A percentile compares a stretch with the other conserved stretches of the same genome.
These are phyloP conservation scores for Hyperopisus bebe DNA, from an alignment of 2,113 vertebrate genomes.

Conservation along the genomic window DNA sequence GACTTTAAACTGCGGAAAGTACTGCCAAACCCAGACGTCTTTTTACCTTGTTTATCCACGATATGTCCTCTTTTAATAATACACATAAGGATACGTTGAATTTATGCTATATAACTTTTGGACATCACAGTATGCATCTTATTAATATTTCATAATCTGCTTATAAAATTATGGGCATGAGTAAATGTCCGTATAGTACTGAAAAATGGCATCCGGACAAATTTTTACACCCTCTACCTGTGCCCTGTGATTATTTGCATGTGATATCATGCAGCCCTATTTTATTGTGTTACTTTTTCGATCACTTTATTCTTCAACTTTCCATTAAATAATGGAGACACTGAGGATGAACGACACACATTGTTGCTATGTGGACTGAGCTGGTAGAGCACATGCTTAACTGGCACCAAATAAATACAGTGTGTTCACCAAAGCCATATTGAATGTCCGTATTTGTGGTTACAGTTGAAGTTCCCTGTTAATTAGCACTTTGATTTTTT, in stretches of 20 bases:
- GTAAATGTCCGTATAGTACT: not conserved
- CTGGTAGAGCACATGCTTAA: not conserved
- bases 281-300: not conserved
- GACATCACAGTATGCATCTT: not conserved
- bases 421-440: not conserved
- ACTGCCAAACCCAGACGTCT: not conserved
- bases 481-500: not conserved
- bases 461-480: not conserved
- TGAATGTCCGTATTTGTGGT: not conserved
- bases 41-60: not conserved
- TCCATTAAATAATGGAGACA: not conserved
- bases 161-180: not conserved
- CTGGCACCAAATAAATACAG: not conserved
- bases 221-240: not conserved
- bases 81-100: not conserved
- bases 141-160: not conserved
- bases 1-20: not conserved
- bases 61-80: not conserved
- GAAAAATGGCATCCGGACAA: not conserved
- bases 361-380: not conserved
- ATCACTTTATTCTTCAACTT: not conserved
- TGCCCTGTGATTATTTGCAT: not conserved
- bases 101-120: not conserved
- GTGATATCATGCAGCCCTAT: not conserved
- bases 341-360: not conserved